Conservation (phyloP, 2,113 vertebrate genomes). For the Xiphorhynchus elegans region DNA sequence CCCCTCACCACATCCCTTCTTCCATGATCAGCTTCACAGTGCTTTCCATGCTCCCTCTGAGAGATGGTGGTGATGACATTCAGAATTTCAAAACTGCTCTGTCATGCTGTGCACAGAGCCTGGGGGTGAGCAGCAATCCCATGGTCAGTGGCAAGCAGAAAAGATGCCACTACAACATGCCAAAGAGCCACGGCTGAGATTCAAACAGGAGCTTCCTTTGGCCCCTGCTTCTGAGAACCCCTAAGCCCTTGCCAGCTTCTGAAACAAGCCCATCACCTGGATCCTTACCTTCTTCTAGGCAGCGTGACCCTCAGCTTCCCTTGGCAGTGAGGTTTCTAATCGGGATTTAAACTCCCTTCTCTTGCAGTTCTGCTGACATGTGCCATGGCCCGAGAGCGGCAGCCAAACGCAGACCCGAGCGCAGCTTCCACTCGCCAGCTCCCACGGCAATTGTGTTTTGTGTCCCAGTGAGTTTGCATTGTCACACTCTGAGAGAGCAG, state of each 20-base stretch:
- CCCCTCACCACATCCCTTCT: not conserved
- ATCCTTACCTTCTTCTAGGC: not conserved
- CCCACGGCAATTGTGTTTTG: slow-evolving; percentile 48
- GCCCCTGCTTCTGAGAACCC: not conserved
- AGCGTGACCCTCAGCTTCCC: not conserved
- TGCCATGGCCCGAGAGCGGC: not conserved
- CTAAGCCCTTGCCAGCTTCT: not conserved
- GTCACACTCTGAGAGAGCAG: not conserved
- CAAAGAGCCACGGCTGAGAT: not conserved
- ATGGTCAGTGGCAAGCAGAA: not conserved
- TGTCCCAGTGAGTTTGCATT: slow-evolving; percentile 65
- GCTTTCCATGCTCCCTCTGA: not conserved
- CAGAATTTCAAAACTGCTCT: not conserved
- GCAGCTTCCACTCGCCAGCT: not conserved
- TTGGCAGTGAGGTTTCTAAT: not conserved
- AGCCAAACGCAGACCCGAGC: not conserved
- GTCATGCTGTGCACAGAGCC: not conserved
- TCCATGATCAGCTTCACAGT: not conserved
- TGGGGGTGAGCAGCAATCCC: not conserved
- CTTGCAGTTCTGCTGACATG: slow-evolving; percentile 72
- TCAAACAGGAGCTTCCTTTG: not conserved
- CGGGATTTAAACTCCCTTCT: slow-evolving; percentile 14
- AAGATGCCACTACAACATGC: not conserved
- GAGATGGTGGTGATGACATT: not conserved
- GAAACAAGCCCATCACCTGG: not conserved